These are phyloP conservation scores for Athene cunicularia DNA, from an alignment of 2,113 vertebrate genomes.

Conservation along the genomic window DNA sequence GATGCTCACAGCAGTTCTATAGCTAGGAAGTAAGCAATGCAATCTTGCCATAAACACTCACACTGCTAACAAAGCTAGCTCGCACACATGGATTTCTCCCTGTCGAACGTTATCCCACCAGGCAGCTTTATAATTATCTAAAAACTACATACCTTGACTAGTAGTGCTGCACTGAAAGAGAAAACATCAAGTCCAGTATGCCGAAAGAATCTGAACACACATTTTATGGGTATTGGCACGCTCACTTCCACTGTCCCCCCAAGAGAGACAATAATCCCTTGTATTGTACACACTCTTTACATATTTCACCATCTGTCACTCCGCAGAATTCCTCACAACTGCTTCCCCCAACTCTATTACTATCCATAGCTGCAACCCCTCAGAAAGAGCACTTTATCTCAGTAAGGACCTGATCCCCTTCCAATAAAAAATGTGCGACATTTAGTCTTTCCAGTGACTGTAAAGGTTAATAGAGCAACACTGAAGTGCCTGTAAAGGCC, in stretches of 20 bases:
- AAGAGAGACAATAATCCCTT: background rate
- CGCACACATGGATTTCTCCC: background rate
- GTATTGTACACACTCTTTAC: fast-evolving
- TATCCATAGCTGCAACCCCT: background rate
- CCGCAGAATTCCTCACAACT: background rate
- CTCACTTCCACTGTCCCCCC: background rate
- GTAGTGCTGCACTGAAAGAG: background rate
- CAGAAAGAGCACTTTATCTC: background rate
- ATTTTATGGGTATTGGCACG: background rate
- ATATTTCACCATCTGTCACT: background rate
- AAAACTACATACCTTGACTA: constrained; percentile 55
- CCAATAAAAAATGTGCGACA: background rate
- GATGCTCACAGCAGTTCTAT: constrained; percentile 54
- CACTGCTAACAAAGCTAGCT: constrained; percentile 12
- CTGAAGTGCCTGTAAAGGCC: background rate
- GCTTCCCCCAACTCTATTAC: background rate
- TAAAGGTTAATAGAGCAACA: background rate
- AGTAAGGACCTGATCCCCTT: background rate
- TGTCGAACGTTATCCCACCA: constrained; percentile 45
- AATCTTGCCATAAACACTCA: constrained; percentile 13
- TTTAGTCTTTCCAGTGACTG: background rate
- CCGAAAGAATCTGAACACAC: background rate
- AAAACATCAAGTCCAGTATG: background rate
- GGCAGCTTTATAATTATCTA: constrained; percentile 58
- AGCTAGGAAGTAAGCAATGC: constrained; percentile 4